Evolutionary conservation across 2,797 vertebrate species (phyloP).

Genomic region (Myotis daubentonii): DNA sequence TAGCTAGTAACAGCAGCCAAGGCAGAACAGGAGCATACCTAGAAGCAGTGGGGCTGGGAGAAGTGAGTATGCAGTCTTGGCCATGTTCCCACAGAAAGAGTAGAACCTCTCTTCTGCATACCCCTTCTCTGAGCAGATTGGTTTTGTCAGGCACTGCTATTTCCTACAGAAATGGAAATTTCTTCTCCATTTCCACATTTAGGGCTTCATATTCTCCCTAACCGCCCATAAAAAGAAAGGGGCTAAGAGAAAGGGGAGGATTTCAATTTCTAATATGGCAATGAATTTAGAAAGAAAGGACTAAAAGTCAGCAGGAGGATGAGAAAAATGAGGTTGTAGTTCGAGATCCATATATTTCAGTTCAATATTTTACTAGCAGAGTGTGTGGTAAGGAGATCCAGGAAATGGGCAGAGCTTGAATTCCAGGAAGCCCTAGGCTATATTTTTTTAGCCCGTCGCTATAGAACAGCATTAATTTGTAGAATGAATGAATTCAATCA

Average conservation of each 20-base stretch:
- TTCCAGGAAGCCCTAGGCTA: neutral
- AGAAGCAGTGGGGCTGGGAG: neutral
- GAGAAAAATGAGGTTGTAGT: neutral
- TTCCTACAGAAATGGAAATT: neutral
- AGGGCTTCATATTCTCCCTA: neutral
- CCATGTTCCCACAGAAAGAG: neutral
- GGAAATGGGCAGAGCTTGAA: neutral
- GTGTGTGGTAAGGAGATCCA: neutral
- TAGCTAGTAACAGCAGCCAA: neutral
- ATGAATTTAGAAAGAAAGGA: neutral
- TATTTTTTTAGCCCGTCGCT: neutral
- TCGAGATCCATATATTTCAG: neutral
- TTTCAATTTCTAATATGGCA: neutral
- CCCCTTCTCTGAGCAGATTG: too few relatives aligned
- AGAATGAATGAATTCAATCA: neutral
- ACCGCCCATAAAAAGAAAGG: neutral
- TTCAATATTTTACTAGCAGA: neutral
- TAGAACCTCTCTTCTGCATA: rapidly evolving
- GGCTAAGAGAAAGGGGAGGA: neutral
- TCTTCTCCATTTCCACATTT: neutral
- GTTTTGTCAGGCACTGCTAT: neutral
- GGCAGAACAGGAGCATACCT: neutral
- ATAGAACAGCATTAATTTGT: neutral
- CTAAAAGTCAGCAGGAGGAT: neutral
- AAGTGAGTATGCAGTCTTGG: rapidly evolving